Base-by-base conservation (phyloP, 1,140 invertebrate genomes). In the Philopotamus ludificatus region DNA sequence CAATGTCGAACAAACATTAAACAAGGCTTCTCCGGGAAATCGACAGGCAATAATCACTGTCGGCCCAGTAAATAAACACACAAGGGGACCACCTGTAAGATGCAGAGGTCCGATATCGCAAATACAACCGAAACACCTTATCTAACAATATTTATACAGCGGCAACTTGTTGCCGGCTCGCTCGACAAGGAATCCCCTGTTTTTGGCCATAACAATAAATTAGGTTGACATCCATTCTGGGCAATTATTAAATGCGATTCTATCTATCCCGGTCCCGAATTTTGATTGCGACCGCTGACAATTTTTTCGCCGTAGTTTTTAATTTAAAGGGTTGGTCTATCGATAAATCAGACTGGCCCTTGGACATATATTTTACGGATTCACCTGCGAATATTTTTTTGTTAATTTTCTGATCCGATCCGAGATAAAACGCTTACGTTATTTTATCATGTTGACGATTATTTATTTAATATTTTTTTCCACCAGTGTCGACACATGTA, bases 21-120 rank as follows among this genome's bases (percentile, higher is more conserved):
- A 47, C 44, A 47, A 47, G 10, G 44, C 18, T 47, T 16, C 44
- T 54, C 23, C 10, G 18, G 22, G 51, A 54, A 54, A 54, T 54
- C 23, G 22, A 23, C 51, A 54, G 26, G 22, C 18, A 54, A 54
- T 54, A 54, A 54, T 54, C 15, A 50, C 21, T 26, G 51, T n/a
- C 15, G 51, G 51, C 18, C 23, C 16, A 15, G 45, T 47, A 44
- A n/a, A 34, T 16, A 60, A 60, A 60, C 57, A 47, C 25, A 47
- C 12, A 22, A 26, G 21, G 26, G 20, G 42, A 55, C 23, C 65
- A 66, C 65, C 65, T 66, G 65, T 66, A 42, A 66, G 65, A 67
- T 67, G 28, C 50, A 34, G 51, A 49, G 1, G 22, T 16, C 16
- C 51, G 65, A 66, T 66, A 61, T 50, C 39, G 41, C 12, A 25